Percentiles rank a stretch among this genome's conserved stretches.
phyloP scores from a whole-genome alignment of 92 coral and sea anemone genomes.

The Zoanthus sociatus region DNA sequence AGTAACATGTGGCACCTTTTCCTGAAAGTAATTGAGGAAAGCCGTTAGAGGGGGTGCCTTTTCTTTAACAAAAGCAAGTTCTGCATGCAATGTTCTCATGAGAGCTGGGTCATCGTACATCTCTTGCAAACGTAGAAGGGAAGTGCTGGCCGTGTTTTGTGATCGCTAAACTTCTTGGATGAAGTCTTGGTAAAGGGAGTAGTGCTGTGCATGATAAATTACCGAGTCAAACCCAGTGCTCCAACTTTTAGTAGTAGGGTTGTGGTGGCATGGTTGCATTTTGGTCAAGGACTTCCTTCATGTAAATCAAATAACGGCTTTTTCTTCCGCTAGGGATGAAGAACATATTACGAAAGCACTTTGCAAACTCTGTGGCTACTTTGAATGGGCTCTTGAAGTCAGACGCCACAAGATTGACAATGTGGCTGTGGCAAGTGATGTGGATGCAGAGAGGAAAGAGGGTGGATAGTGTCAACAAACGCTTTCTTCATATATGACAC shows the following conservation, averaged over 20 bases:
- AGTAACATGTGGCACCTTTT: slow-evolving; percentile 42
- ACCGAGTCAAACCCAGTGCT: slow-evolving; percentile 23
- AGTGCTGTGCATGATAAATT: slow-evolving; percentile 15
- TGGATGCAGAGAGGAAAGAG: too few species aligned
- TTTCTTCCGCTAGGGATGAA: too few species aligned
- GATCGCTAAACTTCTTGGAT: slow-evolving; percentile 19
- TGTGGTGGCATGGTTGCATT: slow-evolving; percentile 43
- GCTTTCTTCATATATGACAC: slow-evolving; percentile 50
- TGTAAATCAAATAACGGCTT: too few species aligned
- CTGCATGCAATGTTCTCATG: slow-evolving; percentile 36
- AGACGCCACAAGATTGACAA: too few species aligned
- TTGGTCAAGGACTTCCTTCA: too few species aligned
- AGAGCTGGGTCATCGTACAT: slow-evolving; percentile 18
- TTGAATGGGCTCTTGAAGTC: too few species aligned
- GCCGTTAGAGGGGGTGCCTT: slow-evolving; percentile 22
- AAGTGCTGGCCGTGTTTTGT: slow-evolving; percentile 24
- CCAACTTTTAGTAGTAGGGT: neutral
- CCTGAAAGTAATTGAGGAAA: slow-evolving; percentile 36
- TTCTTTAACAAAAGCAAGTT: slow-evolving; percentile 5
- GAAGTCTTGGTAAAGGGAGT: slow-evolving; percentile 12
- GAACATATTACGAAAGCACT: too few species aligned
- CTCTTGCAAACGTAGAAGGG: slow-evolving; percentile 30
- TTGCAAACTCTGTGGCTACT: too few species aligned
- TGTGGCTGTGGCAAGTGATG: too few species aligned
- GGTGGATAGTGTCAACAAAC: slow-evolving; percentile 44